Evolutionary conservation across 35 echinoderm and acorn worm genomes (phyloP), one percentile per base, ranked within the genome.

Genomic region (Ophiothrix spiculata): DNA sequence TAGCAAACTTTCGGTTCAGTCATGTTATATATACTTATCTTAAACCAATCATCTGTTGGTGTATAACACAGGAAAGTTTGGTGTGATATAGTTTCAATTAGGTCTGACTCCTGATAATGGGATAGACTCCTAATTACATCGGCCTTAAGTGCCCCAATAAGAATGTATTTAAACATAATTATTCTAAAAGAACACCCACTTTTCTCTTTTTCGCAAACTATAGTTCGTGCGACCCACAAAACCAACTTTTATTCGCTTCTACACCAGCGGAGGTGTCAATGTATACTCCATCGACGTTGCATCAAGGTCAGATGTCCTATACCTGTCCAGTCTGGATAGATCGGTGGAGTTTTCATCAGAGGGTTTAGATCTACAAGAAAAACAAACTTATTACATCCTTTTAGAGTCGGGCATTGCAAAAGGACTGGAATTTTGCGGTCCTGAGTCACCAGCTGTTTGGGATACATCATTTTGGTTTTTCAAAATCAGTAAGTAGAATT

Each of bases 201-300:
- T n/a, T n/a, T n/a, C n/a, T n/a, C n/a, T n/a, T n/a, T n/a, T n/a
- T n/a, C n/a, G n/a, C n/a, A n/a, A n/a, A n/a, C n/a, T n/a, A 6
- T 56, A 38, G 39, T n/a, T 82, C 31, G 78, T 80, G 11, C 78
- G 78, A 39, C 78, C 78, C 10, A 80, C 78, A 23, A 80, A 14
- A 40, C 37, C 35, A 40, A 80, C 78, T 4, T 80, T 14, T 25
- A 80, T 80, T 40, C 78, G 38, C 0, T 40, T 80, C n/a, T 80
- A 80, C 78, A 33, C 38, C 40, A 25, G 11, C 1, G 31, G 41
- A 25, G 78, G 33, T 38, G 40, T 2, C n/a, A 11, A 40, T 1
- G 78, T 80, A 0, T 80, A 80, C n/a, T 40, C 78, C 38, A 40
- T 80, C 23, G 78, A 80, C 38, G 78, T 80, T 11, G 38, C 78